A percentile compares a stretch with the other conserved stretches of the same genome.
Conservation (phyloP, 2,888 invertebrate genomes). For the Stictocephala bisonia region DNA sequence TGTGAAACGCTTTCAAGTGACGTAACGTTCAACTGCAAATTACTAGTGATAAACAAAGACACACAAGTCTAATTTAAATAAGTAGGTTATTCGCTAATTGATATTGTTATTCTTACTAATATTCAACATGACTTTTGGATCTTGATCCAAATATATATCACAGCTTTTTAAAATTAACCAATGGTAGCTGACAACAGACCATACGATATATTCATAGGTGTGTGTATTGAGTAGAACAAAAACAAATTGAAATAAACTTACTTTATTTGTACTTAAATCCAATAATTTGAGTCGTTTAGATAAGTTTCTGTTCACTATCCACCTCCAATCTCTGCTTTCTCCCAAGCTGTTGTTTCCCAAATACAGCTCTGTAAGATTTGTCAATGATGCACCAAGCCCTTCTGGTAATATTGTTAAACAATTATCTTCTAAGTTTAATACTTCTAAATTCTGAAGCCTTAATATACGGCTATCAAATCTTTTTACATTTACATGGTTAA, state of each 20-base stretch:
- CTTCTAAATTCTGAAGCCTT: conserved; percentile 72
- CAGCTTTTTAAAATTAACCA: too few species aligned
- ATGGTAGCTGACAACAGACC: too few species aligned
- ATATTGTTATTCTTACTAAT: too few species aligned
- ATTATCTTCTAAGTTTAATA: conserved; percentile 79
- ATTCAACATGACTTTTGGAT: too few species aligned
- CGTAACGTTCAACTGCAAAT: too few species aligned
- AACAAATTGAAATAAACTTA: too few species aligned
- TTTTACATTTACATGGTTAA: conserved; percentile 72
- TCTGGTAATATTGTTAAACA: conserved; percentile 75
- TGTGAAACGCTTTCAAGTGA: too few species aligned
- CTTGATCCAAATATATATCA: too few species aligned
- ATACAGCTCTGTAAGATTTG: conserved; percentile 72
- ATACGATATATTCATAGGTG: too few species aligned
- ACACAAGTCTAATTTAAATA: too few species aligned
- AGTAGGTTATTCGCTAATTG: too few species aligned
- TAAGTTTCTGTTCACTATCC: conserved; percentile 71
- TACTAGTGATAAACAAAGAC: too few species aligned
- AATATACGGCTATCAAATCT: conserved; percentile 78
- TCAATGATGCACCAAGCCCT: conserved; percentile 72
- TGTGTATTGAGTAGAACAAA: conserved; percentile 4
- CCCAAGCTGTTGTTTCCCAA: conserved; percentile 75
- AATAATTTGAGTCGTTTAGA: conserved; percentile 69
- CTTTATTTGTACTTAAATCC: conserved; percentile 74
- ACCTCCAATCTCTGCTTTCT: conserved; percentile 72